Base-by-base conservation (phyloP, 2,888 invertebrate genomes). In the Clunio marinus region DNA sequence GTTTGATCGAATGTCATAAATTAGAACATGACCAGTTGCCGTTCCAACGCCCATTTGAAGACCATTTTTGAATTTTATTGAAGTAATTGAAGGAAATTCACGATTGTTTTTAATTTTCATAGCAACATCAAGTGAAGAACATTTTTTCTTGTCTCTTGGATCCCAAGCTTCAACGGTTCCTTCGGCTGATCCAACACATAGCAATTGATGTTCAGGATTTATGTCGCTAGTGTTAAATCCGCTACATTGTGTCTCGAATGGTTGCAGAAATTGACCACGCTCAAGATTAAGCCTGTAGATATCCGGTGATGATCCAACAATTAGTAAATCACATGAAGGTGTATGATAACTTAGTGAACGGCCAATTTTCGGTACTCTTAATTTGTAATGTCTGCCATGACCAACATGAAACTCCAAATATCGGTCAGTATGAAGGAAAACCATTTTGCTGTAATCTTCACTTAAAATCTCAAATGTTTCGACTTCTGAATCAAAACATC, bases 151-250 rank as follows among this genome's bases (percentile, higher is more conserved):
- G 2, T 84, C 83, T 70, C 99, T 82, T 8, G 96, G 94, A 81
- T 99, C 99, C 96, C 96, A 99, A 2, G 96, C 96, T 78, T 99
- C 97, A 0, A 99, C 86, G 73, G 86, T 88, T 0, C 98, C 98
- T 76, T 94, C 91, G 73, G 88, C 87, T 10, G 94, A 92, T 8
- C 97, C 97, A 73, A 89, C 86, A 63, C 89, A 80, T 20, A 99
- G 80, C 62, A 99, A 81, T 72, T 96, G 87, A 83, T 98, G 96
- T 66, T 87, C 86, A 0, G 91, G 87, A 81, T 94, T 97, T 10
- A 97, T 86, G 71, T 86, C 84, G 76, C 93, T 91, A 74, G 89
- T 89, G 76, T 94, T 95, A 22, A 93, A 83, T 71, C 86, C 84
- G 70, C 84, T 83, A 13, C 89, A 87, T 70, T 87, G 87, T 2